Evolutionary conservation across 2,797 vertebrate genomes (phyloP), one percentile per base, ranked within the genome.

Genomic region (Gastrophryne carolinensis): DNA sequence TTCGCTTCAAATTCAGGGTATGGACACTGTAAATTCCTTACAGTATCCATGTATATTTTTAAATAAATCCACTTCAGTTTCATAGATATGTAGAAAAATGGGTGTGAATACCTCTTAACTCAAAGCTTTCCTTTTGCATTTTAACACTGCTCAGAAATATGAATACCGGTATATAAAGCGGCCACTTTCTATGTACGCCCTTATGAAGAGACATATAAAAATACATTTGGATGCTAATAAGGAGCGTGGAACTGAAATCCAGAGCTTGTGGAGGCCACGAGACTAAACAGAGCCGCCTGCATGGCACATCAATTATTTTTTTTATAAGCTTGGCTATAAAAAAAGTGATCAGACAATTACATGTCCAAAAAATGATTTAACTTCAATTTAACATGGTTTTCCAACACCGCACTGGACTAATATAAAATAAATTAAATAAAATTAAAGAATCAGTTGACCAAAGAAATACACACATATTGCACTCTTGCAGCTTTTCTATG

Each of bases 321-420:
- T 90, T 89, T 81, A 89, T 91, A 90, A 90, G 87, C 88, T 89
- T 86, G 86, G 86, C 85, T 90, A 90, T 92, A 90, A 90, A 92
- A n/a, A 88, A 90, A 91, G 90, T 90, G 89, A 91, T 91, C 90
- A 91, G 87, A 90, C 88, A 91, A 92, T 91, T 91, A 90, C 86
- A 89, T 91, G 86, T 91, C 90, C 88, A 88, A 90, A 89, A 91
- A 91, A 90, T 88, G 89, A 87, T 90, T 91, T 90, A 91, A 88
- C 88, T 90, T 89, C 89, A 90, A 90, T 91, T 92, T 90, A 91
- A 73, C 87, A 85, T 89, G 89, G 87, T 82, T 90, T 90, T 88
- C 88, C 89, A 87, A 86, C 66, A 84, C 82, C 85, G 83, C 87
- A 90, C 86, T 91, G 89, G 86, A 90, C 89, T 90, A 90, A 90